Conservation (phyloP, 2,797 vertebrate species). For the Manis pentadactyla region DNA sequence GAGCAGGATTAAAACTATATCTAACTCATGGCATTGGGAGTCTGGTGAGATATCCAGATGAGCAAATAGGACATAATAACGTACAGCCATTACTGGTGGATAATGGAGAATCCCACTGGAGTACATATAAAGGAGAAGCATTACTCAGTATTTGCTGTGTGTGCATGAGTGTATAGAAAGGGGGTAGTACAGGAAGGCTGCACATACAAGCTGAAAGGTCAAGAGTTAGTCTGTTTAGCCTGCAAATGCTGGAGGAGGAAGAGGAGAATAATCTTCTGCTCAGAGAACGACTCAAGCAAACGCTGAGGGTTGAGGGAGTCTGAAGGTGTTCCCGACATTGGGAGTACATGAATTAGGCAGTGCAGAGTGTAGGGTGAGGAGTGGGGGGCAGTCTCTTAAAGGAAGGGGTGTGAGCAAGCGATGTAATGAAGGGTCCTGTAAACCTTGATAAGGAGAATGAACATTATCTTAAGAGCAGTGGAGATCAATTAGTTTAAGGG, state of each 20-base stretch:
- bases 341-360: not conserved
- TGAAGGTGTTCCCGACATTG: not conserved
- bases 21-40: not conserved
- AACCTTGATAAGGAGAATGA: not conserved
- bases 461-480: not conserved
- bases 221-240: not conserved
- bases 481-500: not conserved
- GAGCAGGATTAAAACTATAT: not conserved
- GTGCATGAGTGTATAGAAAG: not conserved
- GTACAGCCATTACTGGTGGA: not conserved
- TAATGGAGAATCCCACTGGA: not conserved
- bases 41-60: not conserved
- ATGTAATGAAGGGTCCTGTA: not conserved
- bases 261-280: not conserved
- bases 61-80: not conserved
- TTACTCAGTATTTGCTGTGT: not conserved
- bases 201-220: not conserved
- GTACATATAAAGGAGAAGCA: not conserved
- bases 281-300: not conserved
- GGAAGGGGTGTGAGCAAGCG: accelerated
- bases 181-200: not conserved
- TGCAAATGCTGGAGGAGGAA: not conserved
- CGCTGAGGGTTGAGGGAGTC: not conserved
- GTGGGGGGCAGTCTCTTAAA: not conserved
- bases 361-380: not conserved